Percentiles rank a stretch among this genome's conserved stretches.
phyloP scores from a whole-genome alignment of 1,140 invertebrate species.

The fruit fly (Drosophila melanogaster) region Release_6_plus_ISO1_MT NC_004354.4:7493501-7494000 shows the following conservation, averaged over 20 bases:
- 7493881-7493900: background rate
- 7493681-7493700: constrained; percentile 56
- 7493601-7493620: constrained; percentile 85
- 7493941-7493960: constrained; percentile 77
- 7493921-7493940: constrained; percentile 59
- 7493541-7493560: constrained; percentile 41
- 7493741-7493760: constrained; percentile 3
- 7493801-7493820: constrained; percentile 84
- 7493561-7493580: constrained; percentile 28
- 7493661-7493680: constrained; percentile 42
- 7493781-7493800: constrained; percentile 84
- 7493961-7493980: constrained; percentile 72
- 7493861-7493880: background rate
- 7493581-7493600: constrained; percentile 81
- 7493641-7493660: constrained; percentile 53
- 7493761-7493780: constrained; percentile 64
- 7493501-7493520: constrained; percentile 83
- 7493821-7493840: constrained; percentile 4
- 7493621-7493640: constrained; percentile 77
- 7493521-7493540: constrained; percentile 77
- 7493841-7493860: constrained; percentile 3
- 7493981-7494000: constrained; percentile 10
- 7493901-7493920: constrained; percentile 3
- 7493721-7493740: constrained; percentile 76
- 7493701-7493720: constrained; percentile 75